Evolutionary conservation across 37 sponge, comb jelly and placozoan species (phyloP).

Genomic region (Halichondria panicea): DNA sequence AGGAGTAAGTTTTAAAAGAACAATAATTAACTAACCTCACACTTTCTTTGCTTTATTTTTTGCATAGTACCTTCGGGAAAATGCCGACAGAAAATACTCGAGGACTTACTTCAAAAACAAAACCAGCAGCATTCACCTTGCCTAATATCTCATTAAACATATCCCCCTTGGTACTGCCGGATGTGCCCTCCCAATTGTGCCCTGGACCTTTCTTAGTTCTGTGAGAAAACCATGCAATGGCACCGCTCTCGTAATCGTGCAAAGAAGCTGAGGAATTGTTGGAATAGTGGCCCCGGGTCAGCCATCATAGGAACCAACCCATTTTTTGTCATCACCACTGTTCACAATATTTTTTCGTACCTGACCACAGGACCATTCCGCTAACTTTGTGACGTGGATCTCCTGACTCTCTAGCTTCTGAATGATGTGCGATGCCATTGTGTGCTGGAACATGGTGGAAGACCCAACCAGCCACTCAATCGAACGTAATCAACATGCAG

Average conservation of each 20-base stretch:
- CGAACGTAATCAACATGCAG: neutral
- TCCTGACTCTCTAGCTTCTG: neutral
- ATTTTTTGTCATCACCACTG: constrained; percentile 10
- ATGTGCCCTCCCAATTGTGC: constrained; percentile 37
- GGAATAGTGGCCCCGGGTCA: constrained; percentile 23
- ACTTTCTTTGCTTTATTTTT: constrained; percentile 9
- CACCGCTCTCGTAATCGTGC: constrained; percentile 4
- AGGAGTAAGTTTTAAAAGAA: neutral
- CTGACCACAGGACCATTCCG: neutral
- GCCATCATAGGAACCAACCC: constrained; percentile 23
- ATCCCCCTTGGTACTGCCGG: constrained; percentile 15
- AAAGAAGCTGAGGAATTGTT: constrained; percentile 12
- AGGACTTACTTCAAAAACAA: constrained; percentile 21
- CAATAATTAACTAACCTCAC: constrained; percentile 9
- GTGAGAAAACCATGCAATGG: constrained; percentile 16
- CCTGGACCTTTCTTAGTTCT: constrained; percentile 8
- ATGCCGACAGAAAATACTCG: constrained; percentile 13
- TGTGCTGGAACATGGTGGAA: neutral
- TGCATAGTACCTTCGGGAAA: constrained; percentile 16
- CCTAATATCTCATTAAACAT: constrained; percentile 17
- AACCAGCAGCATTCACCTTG: constrained; percentile 16
- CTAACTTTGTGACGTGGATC: neutral
- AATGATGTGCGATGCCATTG: neutral
- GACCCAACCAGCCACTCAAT: constrained; percentile 1
- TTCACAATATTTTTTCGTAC: neutral